Base-by-base conservation (phyloP, 2,113 vertebrate genomes). In the Daphoenositta chrysoptera region DNA sequence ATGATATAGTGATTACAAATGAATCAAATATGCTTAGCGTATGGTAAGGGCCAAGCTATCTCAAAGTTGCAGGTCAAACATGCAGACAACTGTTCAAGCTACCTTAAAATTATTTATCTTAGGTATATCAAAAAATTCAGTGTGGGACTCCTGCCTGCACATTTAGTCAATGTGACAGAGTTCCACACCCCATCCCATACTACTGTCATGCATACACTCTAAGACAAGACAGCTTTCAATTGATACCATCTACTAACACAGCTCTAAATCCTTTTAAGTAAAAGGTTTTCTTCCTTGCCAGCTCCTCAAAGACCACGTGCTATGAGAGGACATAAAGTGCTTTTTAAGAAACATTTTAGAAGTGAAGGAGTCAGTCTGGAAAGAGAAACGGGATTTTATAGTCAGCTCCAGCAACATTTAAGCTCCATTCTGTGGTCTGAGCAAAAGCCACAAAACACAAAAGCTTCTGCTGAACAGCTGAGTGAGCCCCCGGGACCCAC, bases 11-110 rank as follows among this genome's bases (percentile, higher is more conserved):
- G 20, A 91, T 58, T 35, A 65, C 44, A 83, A 66, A 73, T 26
- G 2, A 81, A 73, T 47, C n/a, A 66, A 54, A 47, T 33, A 78
- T 0, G 0, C 5, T 70, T 42, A 45, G 14, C 0, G 3, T 44
- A 81, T 6, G 10, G n/a, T 13, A 78, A 84, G 30, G 23, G 20
- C n/a, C 47, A 68, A 81, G 48, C 39, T 37, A 28, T 2, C 24
- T 48, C 7, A 6, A 72, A 80, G 31, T 6, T 70, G 50, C 47
- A 89, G 31, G 31, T 28, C 7, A 10, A 89, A 87, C 28, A 53
- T 1, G 7, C 24, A 63, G 47, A 70, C 8, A 42, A 51, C 21
- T 65, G 13, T 24, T 51, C 42, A 61, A 84, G 33, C 39, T 51
- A 64, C 35, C 35, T 71, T 54, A 63, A 47, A 82, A 47, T 27